Evolutionary conservation across 2,797 vertebrate species (phyloP), one percentile per base, ranked within the genome.

Genomic region (Psittacula echo): DNA sequence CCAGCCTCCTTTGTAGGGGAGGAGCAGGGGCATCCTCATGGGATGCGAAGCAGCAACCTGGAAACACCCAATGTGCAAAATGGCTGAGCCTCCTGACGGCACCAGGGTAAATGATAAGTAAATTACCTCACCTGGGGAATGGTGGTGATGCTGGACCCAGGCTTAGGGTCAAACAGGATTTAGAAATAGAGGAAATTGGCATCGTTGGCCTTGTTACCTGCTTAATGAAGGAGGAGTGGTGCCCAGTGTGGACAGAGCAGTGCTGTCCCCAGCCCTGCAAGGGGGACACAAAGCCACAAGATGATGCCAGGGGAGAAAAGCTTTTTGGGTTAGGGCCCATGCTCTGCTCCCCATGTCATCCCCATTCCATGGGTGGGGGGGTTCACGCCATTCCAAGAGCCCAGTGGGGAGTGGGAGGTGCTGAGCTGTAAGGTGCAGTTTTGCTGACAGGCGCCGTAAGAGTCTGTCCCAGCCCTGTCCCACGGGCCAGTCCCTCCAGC

Each of bases 371-470:
- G 48, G 19, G 21, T 14, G 4, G 23, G 24, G 66, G 30, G 39
- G 10, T 60, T 66, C 71, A 22, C 32, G 44, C 58, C 15, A 1
- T 72, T 56, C 78, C 1, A 11, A 91, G 53, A 62, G 42, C 61
- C 42, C 0, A 0, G 10, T 15, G 3, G 18, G 81, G 53, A 39
- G 68, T 1, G 23, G n/a, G 13, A 22, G 41, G 32, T 13, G 1
- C 53, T 79, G 89, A 82, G 72, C 47, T 71, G 70, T 48, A 21
- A 21, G 27, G n/a, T 48, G 75, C 44, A 16, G 48, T 77, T 81
- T 77, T 88, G 58, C 61, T 51, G 73, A 32, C 4, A 1, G 80
- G 82, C 26, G 26, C 53, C 1, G 5, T 30, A 15, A 37, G 45
- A 73, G 51, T 32, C 90, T 77, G 24, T 42, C 56, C n/a, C 13